phyloP scores from a whole-genome alignment of 37 sponge, comb jelly and placozoan species.

The Oopsacas minuta region DNA sequence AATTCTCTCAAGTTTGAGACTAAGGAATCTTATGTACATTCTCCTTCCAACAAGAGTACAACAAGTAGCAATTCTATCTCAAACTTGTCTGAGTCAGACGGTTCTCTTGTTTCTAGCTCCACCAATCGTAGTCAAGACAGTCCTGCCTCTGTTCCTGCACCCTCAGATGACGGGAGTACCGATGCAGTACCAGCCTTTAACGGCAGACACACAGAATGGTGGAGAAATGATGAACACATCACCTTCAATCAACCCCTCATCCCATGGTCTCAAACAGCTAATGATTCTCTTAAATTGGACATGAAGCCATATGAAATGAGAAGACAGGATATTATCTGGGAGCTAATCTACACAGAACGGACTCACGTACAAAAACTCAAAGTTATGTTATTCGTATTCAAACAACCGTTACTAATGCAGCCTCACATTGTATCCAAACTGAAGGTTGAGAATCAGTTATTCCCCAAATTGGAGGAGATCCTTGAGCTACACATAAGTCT shows the following conservation, averaged over 20 bases:
- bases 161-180: background rate
- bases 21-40: background rate
- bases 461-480: slow-evolving; percentile 62
- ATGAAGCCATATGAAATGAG: slow-evolving; percentile 37
- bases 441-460: slow-evolving; percentile 39
- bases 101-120: background rate
- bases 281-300: background rate
- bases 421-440: slow-evolving; percentile 29
- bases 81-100: background rate
- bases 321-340: slow-evolving; percentile 58
- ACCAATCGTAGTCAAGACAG: background rate
- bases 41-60: background rate
- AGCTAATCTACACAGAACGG: slow-evolving; percentile 68
- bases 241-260: background rate
- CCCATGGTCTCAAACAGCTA: background rate
- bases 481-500: slow-evolving; percentile 29
- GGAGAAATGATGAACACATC: background rate
- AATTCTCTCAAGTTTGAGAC: background rate
- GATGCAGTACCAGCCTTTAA: background rate
- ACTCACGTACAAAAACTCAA: slow-evolving; percentile 66
- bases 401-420: slow-evolving; percentile 32
- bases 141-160: background rate
- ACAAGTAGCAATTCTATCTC: background rate
- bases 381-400: slow-evolving; percentile 65
- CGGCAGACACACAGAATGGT: background rate